Percentiles rank a stretch among this genome's conserved stretches.
Evolutionary conservation across 2,113 vertebrate species (phyloP).

Genomic region (Gasterosteus nipponicus): DNA sequence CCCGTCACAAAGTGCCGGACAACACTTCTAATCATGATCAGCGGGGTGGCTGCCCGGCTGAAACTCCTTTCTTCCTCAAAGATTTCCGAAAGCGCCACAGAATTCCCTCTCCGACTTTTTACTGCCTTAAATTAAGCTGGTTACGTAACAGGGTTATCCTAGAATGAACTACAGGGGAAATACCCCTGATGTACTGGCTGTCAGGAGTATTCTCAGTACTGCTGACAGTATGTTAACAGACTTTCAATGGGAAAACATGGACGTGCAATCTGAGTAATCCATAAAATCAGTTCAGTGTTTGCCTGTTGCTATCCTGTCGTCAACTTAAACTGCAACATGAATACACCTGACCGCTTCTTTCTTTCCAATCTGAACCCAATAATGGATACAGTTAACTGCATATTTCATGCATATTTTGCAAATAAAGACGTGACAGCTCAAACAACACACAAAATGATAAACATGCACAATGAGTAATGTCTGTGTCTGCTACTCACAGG

Average conservation of each 20-base stretch:
- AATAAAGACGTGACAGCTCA: neutral
- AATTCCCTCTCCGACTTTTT: slow-evolving; percentile 60
- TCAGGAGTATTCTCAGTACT: slow-evolving; percentile 36
- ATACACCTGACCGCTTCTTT: neutral
- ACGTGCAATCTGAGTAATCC: slow-evolving; percentile 17
- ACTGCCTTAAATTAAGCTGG: slow-evolving; percentile 42
- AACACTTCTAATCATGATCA: slow-evolving; percentile 55
- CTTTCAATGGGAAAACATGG: slow-evolving; percentile 17
- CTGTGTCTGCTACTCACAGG: slow-evolving; percentile 75
- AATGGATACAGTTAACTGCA: neutral
- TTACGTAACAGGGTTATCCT: slow-evolving; percentile 75
- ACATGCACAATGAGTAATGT: slow-evolving; percentile 9
- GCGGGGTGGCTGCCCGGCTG: slow-evolving; percentile 51
- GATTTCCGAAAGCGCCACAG: slow-evolving; percentile 49
- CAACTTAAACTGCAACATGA: neutral
- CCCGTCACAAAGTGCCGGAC: slow-evolving; percentile 60
- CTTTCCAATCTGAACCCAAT: neutral
- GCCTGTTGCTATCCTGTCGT: slow-evolving; percentile 10
- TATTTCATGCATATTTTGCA: slow-evolving; percentile 13
- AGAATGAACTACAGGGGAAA: slow-evolving; percentile 70
- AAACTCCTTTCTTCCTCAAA: slow-evolving; percentile 69
- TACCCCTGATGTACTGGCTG: slow-evolving; percentile 66
- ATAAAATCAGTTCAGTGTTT: slow-evolving; percentile 16
- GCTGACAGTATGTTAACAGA: slow-evolving; percentile 46
- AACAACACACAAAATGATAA: slow-evolving; percentile 2